phyloP scores from a whole-genome alignment of 2,888 invertebrate species.

The Stenichneumon culpator region DNA sequence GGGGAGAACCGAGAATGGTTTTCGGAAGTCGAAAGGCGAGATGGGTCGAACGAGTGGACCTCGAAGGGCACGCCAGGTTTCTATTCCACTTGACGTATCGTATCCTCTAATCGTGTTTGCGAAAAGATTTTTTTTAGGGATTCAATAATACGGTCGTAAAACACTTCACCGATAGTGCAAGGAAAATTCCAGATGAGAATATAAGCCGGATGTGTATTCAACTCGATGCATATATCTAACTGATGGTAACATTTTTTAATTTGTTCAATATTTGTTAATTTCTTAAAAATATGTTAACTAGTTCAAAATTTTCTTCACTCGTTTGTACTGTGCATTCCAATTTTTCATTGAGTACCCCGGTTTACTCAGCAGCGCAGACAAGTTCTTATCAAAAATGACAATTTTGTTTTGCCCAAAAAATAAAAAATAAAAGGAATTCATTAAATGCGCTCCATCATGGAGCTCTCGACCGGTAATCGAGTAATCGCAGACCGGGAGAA shows the following conservation, averaged over 20 bases:
- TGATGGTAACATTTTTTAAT: no score
- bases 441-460: not conserved
- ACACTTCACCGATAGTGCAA: not conserved
- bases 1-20: slow-evolving; percentile 56
- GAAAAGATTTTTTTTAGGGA: slow-evolving; percentile 13
- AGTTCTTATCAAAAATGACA: no score
- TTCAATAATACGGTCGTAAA: slow-evolving; percentile 45
- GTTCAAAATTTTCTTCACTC: no score
- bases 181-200: no score
- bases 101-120: slow-evolving; percentile 17
- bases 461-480: slow-evolving; percentile 17
- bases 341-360: no score
- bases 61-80: slow-evolving; percentile 38
- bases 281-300: no score
- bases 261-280: no score
- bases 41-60: slow-evolving; percentile 21
- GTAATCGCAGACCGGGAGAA: slow-evolving; percentile 20
- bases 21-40: slow-evolving; percentile 59
- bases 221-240: no score
- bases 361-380: no score
- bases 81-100: slow-evolving; percentile 33
- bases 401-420: no score
- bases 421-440: not conserved
- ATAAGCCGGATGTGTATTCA: no score
- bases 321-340: no score